Evolutionary conservation across 1,140 invertebrate species (phyloP), one percentile per base, ranked within the genome.

Genomic region (Danaus plexippus): DNA sequence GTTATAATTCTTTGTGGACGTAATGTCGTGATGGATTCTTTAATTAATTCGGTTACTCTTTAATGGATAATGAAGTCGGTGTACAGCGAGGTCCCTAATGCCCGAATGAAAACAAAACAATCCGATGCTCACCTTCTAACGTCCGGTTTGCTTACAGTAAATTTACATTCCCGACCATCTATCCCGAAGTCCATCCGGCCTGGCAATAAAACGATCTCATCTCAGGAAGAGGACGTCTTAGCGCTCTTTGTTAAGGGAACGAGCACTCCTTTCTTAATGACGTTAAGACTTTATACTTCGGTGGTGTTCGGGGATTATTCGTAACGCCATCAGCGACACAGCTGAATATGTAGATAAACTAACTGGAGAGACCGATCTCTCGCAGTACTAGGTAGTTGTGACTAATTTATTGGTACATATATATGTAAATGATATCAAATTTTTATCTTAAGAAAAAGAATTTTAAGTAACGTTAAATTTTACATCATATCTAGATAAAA

Each of bases 141-240:
- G 77, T 85, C 80, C 80, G 78, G 79, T 81, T 75, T 15, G 71
- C 73, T 71, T 75, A 78, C 77, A 80, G 67, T 83, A 85, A 83
- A 85, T 85, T 85, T 83, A 83, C 82, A 85, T 85, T 80, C 80
- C 72, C 80, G 67, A 70, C 77, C 77, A 83, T 82, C 79, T 74
- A 80, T 87, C 81, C 75, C 79, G 69, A 76, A 78, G 81, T 85
- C 83, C 78, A 79, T 83, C 80, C 79, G 79, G 81, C 71, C 59
- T 72, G 75, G 78, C 77, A 84, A 85, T 85, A 85, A 87, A 85
- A 83, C 77, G 81, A 82, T 83, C 80, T 82, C 77, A 76, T 78
- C 73, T 73, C 68, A 70, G 61, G 66, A 77, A 71, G 76, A 76
- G 74, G 76, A 76, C 76, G 80, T 87, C 84, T 85, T 81, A 71